Base-by-base conservation (phyloP, 2,113 vertebrate genomes). In the Chlorodrepanis virens region DNA sequence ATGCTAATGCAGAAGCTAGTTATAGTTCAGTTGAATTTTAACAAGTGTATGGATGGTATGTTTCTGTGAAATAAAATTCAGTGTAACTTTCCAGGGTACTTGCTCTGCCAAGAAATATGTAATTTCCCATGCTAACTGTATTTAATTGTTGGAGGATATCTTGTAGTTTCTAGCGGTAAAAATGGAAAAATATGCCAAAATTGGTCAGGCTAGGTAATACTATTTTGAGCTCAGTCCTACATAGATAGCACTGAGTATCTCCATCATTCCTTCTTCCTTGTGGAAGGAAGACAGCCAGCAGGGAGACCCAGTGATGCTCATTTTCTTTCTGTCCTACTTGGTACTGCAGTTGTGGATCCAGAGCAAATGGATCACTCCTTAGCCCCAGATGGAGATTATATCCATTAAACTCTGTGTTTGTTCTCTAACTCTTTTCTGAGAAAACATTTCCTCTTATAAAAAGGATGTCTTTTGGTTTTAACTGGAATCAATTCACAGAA, bases 21-120 rank as follows among this genome's bases (percentile, higher is more conserved):
- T 94, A 93, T 89, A 96, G 89, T 96, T 97, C 95, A 78, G 82
- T 29, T 95, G 97, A 97, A 97, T 97, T 97, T 97, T 94, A 97
- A 97, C 96, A 96, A 96, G 91, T 95, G 80, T 95, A 97, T 92
- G 91, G 96, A 96, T 95, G 93, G 90, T 92, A 64, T 16, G 59
- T 94, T 96, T 93, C 93, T 96, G 64, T 60, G 10, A 95, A 93
- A 90, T 13, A 95, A 86, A 91, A 87, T 92, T 92, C 95, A 94
- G 87, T 94, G 82, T 96, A 96, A 96, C 90, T 95, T 97, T 95
- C 94, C 91, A 95, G 95, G 64, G 33, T 97, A 69, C 83, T 90
- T 92, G 74, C 50, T 92, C 39, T 97, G 94, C 95, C 96, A 97
- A 97, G 94, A 95, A 97, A 94, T 93, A 91, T 93, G 95, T 87